A percentile compares a stretch with the other conserved stretches of the same genome.
Evolutionary conservation across 2,888 invertebrate species (phyloP).

Genomic region (Dyspetes luteomarginatus): DNA sequence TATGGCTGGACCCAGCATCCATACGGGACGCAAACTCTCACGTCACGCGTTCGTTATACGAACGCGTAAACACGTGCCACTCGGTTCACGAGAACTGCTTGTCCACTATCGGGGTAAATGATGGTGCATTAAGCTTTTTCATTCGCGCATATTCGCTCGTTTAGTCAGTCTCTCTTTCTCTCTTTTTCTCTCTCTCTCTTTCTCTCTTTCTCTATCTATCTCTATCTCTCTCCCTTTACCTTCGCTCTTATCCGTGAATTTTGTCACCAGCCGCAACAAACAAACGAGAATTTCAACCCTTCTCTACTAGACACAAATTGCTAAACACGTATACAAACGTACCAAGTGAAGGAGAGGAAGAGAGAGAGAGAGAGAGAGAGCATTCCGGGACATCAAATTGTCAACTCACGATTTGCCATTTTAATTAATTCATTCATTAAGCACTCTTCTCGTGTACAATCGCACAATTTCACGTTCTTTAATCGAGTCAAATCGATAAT

Average conservation of each 20-base stretch:
- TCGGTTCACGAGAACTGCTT: conserved; percentile 77
- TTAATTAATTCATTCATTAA: conserved; percentile 54
- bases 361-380: no score
- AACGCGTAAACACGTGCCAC: conserved; percentile 82
- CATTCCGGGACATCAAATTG: conserved; percentile 34
- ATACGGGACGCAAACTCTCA: conserved; percentile 75
- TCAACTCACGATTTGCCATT: conserved; percentile 61
- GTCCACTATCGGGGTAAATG: conserved; percentile 83
- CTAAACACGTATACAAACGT: neutral
- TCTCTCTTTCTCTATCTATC: no score
- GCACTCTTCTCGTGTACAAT: neutral
- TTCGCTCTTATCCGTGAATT: conserved; percentile 18
- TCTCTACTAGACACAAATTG: conserved; percentile 49
- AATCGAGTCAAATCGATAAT: conserved; percentile 45
- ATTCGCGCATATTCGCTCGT: conserved; percentile 73
- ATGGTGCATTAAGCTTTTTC: conserved; percentile 83
- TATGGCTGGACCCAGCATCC: conserved; percentile 48
- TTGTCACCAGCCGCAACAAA: conserved; percentile 21
- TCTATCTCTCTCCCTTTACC: neutral
- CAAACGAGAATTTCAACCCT: conserved; percentile 50
- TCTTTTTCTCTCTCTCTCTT: conserved; percentile 1
- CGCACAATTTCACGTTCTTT: conserved; percentile 16
- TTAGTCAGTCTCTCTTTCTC: conserved; percentile 29
- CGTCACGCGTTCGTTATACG: conserved; percentile 81
- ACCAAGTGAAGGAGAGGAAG: neutral